Base-by-base conservation (phyloP, 2,797 vertebrate species). In the Gymnothorax javanicus region DNA sequence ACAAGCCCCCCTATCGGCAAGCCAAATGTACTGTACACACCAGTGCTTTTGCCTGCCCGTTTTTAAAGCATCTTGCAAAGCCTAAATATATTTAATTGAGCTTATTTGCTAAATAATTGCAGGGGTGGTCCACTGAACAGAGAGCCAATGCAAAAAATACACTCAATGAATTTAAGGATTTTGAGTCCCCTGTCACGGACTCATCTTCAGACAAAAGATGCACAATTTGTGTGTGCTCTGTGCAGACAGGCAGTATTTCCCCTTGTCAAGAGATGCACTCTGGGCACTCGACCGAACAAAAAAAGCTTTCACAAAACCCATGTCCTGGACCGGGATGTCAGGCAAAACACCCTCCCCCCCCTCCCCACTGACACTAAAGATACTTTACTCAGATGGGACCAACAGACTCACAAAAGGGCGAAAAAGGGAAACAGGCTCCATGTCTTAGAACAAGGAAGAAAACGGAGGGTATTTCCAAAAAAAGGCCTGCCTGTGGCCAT, bases 351-450 rank as follows among this genome's bases (percentile, higher is more conserved):
- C n/a, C n/a, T 3, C 27, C 25, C 73, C 13, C 15, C 77, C 25
- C 7, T n/a, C 54, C 20, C 60, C 3, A 25, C 84, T 89, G 15
- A 79, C 86, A 87, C 88, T 84, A 89, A 82, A 59, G 60, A 56
- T 33, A 50, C 84, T 52, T 86, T 83, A 62, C 54, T 89, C 15
- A 83, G 67, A 89, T 82, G 88, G 84, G 59, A 89, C 17, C 4
- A 50, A 56, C 3, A n/a, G 83, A 86, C 27, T 17, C 83, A 83
- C 54, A 83, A 67, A 33, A 54, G n/a, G 23, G 9, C 1, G 20
- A 27, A 4, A 58, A 23, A 27, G 25, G 7, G 25, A 58, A 83
- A 83, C 27, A 17, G 12, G 12, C 77, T 27, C 15, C 9, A 12
- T 7, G n/a, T 83, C 23, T 82, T 23, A 67, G 23, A 20, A n/a